Evolutionary conservation across 2,888 invertebrate species (phyloP), one percentile per base, ranked within the genome.

Genomic region (Meghimatium bilineatum): DNA sequence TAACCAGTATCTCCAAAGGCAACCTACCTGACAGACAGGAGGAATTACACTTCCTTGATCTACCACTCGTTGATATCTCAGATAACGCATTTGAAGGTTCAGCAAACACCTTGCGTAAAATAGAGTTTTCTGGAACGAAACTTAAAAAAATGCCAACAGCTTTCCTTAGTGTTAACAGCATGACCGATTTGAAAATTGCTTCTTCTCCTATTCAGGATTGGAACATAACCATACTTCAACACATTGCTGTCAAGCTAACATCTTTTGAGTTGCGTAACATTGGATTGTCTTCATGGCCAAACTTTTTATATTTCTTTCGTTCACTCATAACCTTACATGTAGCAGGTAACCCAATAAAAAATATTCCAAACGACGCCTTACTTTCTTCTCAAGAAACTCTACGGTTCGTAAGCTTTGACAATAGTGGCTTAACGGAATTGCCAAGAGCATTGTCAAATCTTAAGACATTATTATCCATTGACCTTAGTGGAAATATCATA

Each of bases 401-500:
- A 1, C 5, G 1, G 14, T 1, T 29, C 6, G 32, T 74, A 12
- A 6, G 29, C 32, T 29, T 74, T 20, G 17, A 17, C 0, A 32
- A 3, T 8, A 52, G n/a, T 32, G 52, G 74, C 3, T 32, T 74
- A 14, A 52, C 52, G 17, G 14, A 52, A 17, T 20, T 74, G 20
- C 74, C 74, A 56, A 14, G 52, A 17, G 74, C 32, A n/a, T 49
- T 72, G 44, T 72, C 72, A 5, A 44, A 2, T 44, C 74, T 74
- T 1, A 17, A n/a, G 20, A 52, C 20, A 20, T 52, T 74, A 29
- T 2, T 10, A 0, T 5, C 3, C 12, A 32, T 74, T 49, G 17
- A 29, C 29, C n/a, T 72, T 5, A 72, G 49, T 23, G n/a, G 8
- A 3, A 72, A 72, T n/a, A 44, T 5, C 44, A 44, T 72, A 14